Base-by-base conservation (phyloP, 1,140 invertebrate species). In the Trichogramma pretiosum region DNA sequence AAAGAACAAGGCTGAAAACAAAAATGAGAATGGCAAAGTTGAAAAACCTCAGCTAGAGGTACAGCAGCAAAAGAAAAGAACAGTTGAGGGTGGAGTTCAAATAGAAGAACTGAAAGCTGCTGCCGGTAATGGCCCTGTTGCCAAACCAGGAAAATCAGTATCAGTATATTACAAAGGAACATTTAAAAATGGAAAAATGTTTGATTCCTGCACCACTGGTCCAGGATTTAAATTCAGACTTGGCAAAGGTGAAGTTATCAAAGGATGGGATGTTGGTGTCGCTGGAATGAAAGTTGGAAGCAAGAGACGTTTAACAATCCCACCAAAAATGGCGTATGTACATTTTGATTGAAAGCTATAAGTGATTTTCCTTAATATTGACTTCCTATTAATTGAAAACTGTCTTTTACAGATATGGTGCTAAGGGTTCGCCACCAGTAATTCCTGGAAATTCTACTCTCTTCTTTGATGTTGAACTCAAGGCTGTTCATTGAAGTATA, bases 261-360 rank as follows among this genome's bases (percentile, higher is more conserved):
- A 83, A 58, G 93, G 89, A 21, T 95, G 90, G 92, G 92, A 96
- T 62, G 63, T 86, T 41, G 93, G 89, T 23, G 69, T 96, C 7
- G 62, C 65, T 53, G 91, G 90, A 52, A 92, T 93, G 89, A 93
- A 89, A 74, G 83, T 94, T 57, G 93, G 92, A 22, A 92, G 92
- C 42, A 94, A 91, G 67, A 78, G 93, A 61, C 80, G 78, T 56
- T 79, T 97, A 36, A 80, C 79, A 5, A 84, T 91, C 64, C 93
- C 93, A 46, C 77, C 91, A 44, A 70, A 79, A 21, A 82, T 91
- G 78, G 91, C 79, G 78, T 94, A 80, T 78, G 81, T 80, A 56
- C 42, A 22, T 43, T 49, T 48, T 28, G 33, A 11, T 34, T 34
- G 8, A 9, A 30, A 30, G 13, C 5, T 34, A 34, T n/a, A 34